Conservation (phyloP, 2,797 vertebrate species). For the Sus cebifrons region DNA sequence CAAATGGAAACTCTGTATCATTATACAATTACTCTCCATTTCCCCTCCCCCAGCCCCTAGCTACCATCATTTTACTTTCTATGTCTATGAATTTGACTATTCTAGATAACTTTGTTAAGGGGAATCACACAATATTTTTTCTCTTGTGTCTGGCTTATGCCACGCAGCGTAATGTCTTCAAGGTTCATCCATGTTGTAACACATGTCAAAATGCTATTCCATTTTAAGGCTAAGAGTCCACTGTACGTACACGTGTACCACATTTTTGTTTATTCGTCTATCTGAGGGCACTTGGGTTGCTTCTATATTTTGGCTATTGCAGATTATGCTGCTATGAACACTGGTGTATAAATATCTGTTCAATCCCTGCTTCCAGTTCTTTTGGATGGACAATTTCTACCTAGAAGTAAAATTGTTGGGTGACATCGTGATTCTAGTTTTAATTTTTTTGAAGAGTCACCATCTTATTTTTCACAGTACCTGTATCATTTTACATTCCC, state of each 20-base stretch:
- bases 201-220: neutral
- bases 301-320: neutral
- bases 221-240: constrained; percentile 16
- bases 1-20: neutral
- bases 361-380: neutral
- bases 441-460: neutral
- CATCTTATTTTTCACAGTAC: neutral
- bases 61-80: neutral
- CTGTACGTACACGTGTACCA: neutral
- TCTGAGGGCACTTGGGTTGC: neutral
- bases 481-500: neutral
- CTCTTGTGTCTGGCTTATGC: neutral
- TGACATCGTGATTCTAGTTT: neutral
- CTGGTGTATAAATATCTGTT: neutral
- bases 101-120: neutral
- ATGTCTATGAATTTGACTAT: neutral
- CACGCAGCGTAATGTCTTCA: neutral
- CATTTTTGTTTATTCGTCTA: neutral
- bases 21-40: neutral
- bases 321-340: neutral
- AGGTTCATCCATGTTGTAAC: neutral
- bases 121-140: neutral
- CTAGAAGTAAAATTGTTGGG: neutral
- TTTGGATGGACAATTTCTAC: neutral
- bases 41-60: rapidly evolving